Percentiles rank a stretch among this genome's conserved stretches.
These are phyloP conservation scores for Leptarthrus brevirostris DNA, from an alignment of 2,888 invertebrate species.

Conservation along the genomic window DNA sequence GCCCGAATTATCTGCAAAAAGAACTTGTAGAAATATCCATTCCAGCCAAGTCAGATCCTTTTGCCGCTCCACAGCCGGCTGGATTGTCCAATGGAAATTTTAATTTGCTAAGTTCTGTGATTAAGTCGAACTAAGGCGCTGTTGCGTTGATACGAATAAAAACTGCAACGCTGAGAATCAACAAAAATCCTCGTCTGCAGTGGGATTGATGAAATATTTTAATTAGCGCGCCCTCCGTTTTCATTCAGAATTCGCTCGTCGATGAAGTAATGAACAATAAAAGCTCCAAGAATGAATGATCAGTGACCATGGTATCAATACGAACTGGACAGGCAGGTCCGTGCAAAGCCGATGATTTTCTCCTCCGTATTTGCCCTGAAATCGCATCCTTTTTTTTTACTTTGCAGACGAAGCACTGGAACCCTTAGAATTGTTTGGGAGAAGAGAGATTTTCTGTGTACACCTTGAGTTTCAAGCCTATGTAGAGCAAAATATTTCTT, in stretches of 20 bases:
- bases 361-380: background rate
- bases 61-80: background rate
- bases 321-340: constrained; percentile 36
- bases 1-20: constrained; percentile 16
- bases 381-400: background rate
- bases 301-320: constrained; percentile 33
- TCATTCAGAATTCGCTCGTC: constrained; percentile 46
- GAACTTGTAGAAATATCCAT: background rate
- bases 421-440: too few relatives aligned
- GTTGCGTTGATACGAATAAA: constrained; percentile 22
- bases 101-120: constrained; percentile 37
- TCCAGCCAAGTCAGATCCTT: constrained; percentile 31
- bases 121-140: constrained; percentile 12
- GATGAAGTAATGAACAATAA: constrained; percentile 14
- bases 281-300: constrained; percentile 34
- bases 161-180: constrained; percentile 34
- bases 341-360: constrained; percentile 2
- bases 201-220: constrained; percentile 47
- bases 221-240: constrained; percentile 49
- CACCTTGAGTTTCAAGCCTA: too few relatives aligned
- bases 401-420: background rate
- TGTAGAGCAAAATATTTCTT: too few relatives aligned
- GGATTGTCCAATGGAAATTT: constrained; percentile 32
- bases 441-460: too few relatives aligned
- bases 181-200: constrained; percentile 4